phyloP scores from a whole-genome alignment of 2,113 vertebrate genomes.

The Leiothrix lutea region DNA sequence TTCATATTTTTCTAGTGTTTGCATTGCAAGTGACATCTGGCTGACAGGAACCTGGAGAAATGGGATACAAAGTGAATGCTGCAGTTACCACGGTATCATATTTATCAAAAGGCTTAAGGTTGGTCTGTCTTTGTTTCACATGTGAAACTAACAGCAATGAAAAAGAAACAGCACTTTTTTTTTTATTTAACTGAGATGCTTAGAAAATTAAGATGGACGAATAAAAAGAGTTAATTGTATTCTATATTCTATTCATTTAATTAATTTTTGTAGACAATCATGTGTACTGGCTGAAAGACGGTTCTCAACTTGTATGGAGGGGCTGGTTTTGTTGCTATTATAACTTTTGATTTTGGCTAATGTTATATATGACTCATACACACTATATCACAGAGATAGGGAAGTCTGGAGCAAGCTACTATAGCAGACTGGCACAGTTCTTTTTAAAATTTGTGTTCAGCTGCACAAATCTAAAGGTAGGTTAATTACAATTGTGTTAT shows the following conservation, averaged over 20 bases:
- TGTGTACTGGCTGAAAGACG: constrained; percentile 21
- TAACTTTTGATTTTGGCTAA: constrained; percentile 39
- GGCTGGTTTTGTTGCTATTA: neutral
- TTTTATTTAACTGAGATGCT: constrained; percentile 25
- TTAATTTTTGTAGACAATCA: constrained; percentile 31
- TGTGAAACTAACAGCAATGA: constrained; percentile 45
- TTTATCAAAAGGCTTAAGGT: constrained; percentile 79
- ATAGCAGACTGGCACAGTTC: neutral
- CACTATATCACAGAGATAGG: neutral
- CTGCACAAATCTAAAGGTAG: neutral
- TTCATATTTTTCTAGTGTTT: constrained; percentile 84
- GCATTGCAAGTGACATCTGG: constrained; percentile 86
- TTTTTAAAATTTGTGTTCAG: neutral
- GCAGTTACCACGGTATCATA: constrained; percentile 74
- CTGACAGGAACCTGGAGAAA: constrained; percentile 79
- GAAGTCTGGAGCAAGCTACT: neutral
- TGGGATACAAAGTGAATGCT: constrained; percentile 75
- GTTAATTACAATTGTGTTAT: neutral
- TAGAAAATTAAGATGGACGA: constrained; percentile 51
- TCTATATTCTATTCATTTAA: constrained; percentile 47
- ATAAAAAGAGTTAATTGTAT: constrained; percentile 61
- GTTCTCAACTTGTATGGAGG: neutral
- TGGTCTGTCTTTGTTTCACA: constrained; percentile 74
- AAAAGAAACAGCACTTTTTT: neutral
- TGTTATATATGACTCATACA: neutral